Evolutionary conservation across 1,140 invertebrate genomes (phyloP), one percentile per base, ranked within the genome.

Genomic region (Dendrolimus punctatus): DNA sequence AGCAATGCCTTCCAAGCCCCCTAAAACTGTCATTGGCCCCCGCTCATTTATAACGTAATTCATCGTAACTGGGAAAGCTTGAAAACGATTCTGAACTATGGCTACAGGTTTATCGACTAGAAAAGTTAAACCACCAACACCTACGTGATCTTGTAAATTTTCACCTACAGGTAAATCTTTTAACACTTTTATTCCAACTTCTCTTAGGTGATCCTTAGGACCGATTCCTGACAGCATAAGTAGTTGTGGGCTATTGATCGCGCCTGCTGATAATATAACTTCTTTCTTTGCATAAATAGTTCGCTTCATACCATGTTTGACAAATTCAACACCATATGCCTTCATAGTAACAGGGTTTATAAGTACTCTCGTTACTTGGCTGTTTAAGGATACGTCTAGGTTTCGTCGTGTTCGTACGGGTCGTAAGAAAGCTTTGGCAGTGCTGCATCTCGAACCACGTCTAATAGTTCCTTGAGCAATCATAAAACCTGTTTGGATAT

Each of bases 181-280:
- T 0, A 95, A 57, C 0, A 95, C 90, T 6, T 89, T 89, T 41
- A 96, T 94, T 5, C 92, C 91, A 9, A 94, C 76, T 41, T 92
- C 80, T 45, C 87, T 76, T 6, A 98, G 85, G 60, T 97, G 94
- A 5, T 92, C 87, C 40, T 87, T 88, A 0, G 95, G 95, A 1
- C 96, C 96, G 45, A 97, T 89, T 0, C 96, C 96, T 0, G 95
- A 96, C 0, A 97, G 71, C 95, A 97, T 96, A 49, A 98, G 76
- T 39, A 98, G 73, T 61, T 96, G 94, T 0, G 95, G 93, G 10
- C 90, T 92, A 51, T 94, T 95, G 5, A 96, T 93, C 0, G 93
- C 90, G 0, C 95, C 95, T 1, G 94, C 94, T 2, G 93, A 93
- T 5, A 96, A 60, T 39, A 95, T 93, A 0, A 96, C 91, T 80